Evolutionary conservation across 2,797 vertebrate genomes (phyloP).

Genomic region (Paratrypauchen microcephalus): DNA sequence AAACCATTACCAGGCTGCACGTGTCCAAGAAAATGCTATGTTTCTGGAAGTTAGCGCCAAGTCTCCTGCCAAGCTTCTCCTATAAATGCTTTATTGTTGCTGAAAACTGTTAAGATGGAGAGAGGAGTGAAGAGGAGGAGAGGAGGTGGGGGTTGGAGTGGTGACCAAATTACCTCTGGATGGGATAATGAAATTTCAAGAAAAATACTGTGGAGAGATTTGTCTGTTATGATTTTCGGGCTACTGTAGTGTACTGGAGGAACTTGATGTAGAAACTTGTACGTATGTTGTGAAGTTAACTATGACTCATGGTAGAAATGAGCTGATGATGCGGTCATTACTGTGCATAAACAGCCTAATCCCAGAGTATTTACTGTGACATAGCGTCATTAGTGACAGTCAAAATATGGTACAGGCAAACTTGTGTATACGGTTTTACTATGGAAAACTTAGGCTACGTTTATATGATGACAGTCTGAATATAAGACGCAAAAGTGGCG

Average conservation of each 20-base stretch:
- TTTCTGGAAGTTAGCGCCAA: conserved; percentile 23
- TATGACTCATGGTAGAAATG: conserved; percentile 2
- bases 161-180: conserved; percentile 11
- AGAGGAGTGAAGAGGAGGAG: not conserved
- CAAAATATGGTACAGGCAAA: too few species aligned
- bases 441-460: too few species aligned
- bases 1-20: conserved; percentile 10
- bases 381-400: not conserved
- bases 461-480: too few species aligned
- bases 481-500: too few species aligned
- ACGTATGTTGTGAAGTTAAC: not conserved
- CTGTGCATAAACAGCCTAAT: not conserved
- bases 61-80: conserved; percentile 27
- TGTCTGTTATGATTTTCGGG: conserved; percentile 15
- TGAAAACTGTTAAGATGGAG: conserved; percentile 12
- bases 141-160: not conserved
- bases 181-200: conserved; percentile 42
- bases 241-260: conserved; percentile 9
- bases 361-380: not conserved
- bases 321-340: not conserved
- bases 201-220: conserved; percentile 22
- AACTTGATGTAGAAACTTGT: not conserved
- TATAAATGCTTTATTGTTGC: conserved; percentile 39
- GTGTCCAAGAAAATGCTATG: conserved; percentile 43
- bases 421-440: too few species aligned